phyloP scores from a whole-genome alignment of 2,888 invertebrate species.

The Drosophila lutescens region DNA sequence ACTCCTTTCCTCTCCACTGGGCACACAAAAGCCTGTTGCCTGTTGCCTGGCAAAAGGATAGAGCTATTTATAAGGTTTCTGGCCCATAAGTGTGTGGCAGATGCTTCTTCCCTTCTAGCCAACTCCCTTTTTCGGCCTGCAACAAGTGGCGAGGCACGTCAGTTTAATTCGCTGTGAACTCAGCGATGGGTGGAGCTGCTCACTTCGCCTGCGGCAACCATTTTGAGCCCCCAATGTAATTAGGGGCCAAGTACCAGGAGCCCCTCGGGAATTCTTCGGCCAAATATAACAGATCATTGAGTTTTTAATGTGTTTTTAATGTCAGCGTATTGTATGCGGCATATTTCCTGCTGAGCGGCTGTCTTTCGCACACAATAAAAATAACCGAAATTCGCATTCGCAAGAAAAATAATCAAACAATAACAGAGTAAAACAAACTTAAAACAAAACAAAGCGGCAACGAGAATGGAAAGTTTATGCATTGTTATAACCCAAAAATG shows the following conservation, averaged over 20 bases:
- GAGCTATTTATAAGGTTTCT: conserved; percentile 60
- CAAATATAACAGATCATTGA: conserved; percentile 71
- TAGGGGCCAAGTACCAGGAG: conserved; percentile 3
- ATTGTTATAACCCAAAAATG: conserved; percentile 58
- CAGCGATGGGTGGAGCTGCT: conserved; percentile 37
- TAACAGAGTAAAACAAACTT: conserved; percentile 22
- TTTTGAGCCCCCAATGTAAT: conserved; percentile 17
- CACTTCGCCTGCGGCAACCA: conserved; percentile 14
- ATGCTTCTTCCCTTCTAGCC: conserved; percentile 1
- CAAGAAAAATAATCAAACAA: conserved; percentile 51
- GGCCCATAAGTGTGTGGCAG: conserved; percentile 11
- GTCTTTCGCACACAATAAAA: conserved; percentile 39
- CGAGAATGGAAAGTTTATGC: conserved; percentile 59
- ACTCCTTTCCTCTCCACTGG: conserved; percentile 67
- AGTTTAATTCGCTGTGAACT: conserved; percentile 62
- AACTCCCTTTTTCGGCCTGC: conserved; percentile 36
- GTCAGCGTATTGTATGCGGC: conserved; percentile 59
- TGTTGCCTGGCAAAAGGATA: conserved; percentile 59
- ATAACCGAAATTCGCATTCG: conserved; percentile 48
- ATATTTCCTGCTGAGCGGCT: conserved; percentile 61
- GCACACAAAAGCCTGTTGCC: conserved; percentile 40
- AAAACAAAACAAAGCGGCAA: conserved; percentile 27
- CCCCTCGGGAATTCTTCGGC: conserved; percentile 10
- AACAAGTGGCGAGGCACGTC: conserved; percentile 69
- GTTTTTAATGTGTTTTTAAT: conserved; percentile 75